Evolutionary conservation across 2,113 vertebrate species (phyloP).

Genomic region (Vireo altiloquus): DNA sequence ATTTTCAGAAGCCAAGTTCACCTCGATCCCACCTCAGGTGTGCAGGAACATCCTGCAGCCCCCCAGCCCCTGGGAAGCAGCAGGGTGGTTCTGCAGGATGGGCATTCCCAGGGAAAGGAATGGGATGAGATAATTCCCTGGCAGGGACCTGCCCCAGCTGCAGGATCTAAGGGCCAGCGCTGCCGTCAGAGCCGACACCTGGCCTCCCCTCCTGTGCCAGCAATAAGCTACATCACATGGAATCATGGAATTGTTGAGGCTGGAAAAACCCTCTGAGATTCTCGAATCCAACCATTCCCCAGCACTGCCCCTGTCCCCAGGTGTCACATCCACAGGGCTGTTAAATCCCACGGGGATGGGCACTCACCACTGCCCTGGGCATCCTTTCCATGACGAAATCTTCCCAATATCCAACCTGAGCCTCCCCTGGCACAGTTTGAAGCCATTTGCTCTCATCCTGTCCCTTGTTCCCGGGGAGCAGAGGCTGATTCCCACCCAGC

Average conservation of each 20-base stretch:
- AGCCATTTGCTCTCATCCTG: neutral
- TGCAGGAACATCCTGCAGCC: neutral
- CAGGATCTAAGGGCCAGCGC: neutral
- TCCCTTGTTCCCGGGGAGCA: neutral
- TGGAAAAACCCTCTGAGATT: neutral
- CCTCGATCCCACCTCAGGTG: accelerated
- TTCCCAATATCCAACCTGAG: neutral
- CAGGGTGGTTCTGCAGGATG: neutral
- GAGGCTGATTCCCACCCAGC: accelerated
- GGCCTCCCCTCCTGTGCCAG: accelerated
- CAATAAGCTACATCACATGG: accelerated
- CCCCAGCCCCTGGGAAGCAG: neutral
- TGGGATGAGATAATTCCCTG: neutral
- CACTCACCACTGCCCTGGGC: neutral
- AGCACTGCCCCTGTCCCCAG: neutral
- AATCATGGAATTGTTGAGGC: accelerated
- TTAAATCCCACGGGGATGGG: neutral
- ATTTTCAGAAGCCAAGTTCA: neutral
- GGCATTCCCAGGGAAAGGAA: neutral
- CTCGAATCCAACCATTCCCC: neutral
- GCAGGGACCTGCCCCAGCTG: neutral
- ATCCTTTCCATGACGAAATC: no score
- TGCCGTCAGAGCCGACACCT: neutral
- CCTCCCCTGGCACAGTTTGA: neutral
- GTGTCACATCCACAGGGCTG: neutral